These are phyloP conservation scores for Forficula auricularia DNA, from an alignment of 1,140 invertebrate genomes.

Conservation along the genomic window DNA sequence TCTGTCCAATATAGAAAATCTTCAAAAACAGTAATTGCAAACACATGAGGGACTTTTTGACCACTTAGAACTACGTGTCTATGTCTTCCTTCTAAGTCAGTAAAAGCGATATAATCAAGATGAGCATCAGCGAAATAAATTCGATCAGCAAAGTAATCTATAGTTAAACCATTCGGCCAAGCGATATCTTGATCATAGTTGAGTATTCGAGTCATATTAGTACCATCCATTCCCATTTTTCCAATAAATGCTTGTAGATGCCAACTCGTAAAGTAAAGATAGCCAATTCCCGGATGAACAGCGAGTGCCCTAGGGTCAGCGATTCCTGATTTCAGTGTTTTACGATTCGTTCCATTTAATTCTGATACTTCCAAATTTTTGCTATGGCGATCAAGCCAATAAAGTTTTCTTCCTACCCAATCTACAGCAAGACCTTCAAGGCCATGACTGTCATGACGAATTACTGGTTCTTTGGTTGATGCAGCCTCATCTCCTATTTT, in stretches of 20 bases:
- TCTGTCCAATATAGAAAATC: conserved; percentile 95
- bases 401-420: conserved; percentile 90
- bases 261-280: conserved; percentile 92
- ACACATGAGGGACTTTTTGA: conserved; percentile 74
- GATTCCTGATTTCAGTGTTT: conserved; percentile 71
- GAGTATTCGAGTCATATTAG: conserved; percentile 72
- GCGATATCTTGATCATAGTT: conserved; percentile 88
- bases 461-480: conserved; percentile 54
- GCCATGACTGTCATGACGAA: conserved; percentile 83
- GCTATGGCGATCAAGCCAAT: conserved; percentile 92
- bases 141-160: conserved; percentile 89
- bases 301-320: conserved; percentile 84
- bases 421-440: conserved; percentile 92
- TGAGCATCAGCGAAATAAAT: conserved; percentile 97
- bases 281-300: conserved; percentile 86
- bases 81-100: conserved; percentile 76
- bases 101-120: conserved; percentile 89
- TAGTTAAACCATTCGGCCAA: conserved; percentile 93
- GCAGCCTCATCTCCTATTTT: conserved; percentile 21
- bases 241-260: conserved; percentile 89
- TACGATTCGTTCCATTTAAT: conserved; percentile 77
- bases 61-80: conserved; percentile 67
- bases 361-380: conserved; percentile 86
- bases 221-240: conserved; percentile 94
- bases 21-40: conserved; percentile 84